phyloP scores from a whole-genome alignment of 2,113 vertebrate genomes.

The Phainopepla nitens region DNA sequence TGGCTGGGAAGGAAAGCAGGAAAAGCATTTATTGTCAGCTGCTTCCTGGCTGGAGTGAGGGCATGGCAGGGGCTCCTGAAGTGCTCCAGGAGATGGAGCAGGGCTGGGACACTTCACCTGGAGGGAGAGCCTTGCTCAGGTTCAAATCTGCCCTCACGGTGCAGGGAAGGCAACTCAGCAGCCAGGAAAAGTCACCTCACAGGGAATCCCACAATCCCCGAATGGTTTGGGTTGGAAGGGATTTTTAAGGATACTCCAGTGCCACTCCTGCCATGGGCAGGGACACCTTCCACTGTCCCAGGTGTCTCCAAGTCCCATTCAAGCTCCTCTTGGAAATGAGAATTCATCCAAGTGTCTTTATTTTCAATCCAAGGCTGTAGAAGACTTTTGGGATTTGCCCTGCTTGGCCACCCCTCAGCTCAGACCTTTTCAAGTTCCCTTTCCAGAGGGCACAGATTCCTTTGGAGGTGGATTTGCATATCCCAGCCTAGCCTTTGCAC shows the following conservation, averaged over 20 bases:
- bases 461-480: not conserved
- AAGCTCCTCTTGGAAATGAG: not conserved
- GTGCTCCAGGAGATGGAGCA: not conserved
- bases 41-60: not conserved
- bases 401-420: not conserved
- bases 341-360: not conserved
- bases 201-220: not conserved
- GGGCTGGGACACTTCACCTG: not conserved
- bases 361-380: not conserved
- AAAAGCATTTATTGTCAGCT: constrained; percentile 10
- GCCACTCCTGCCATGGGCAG: not conserved
- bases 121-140: not conserved
- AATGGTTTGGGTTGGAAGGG: not conserved
- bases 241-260: not conserved
- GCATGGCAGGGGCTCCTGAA: not conserved
- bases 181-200: not conserved
- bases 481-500: not conserved
- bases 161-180: not conserved
- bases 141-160: not conserved
- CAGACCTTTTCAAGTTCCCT: not conserved
- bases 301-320: not conserved
- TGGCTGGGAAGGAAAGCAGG: not conserved
- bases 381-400: not conserved
- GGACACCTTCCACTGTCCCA: not conserved
- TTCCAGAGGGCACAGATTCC: not conserved